Conservation (phyloP, 2,113 vertebrate species). For the Apteryx owenii region DNA sequence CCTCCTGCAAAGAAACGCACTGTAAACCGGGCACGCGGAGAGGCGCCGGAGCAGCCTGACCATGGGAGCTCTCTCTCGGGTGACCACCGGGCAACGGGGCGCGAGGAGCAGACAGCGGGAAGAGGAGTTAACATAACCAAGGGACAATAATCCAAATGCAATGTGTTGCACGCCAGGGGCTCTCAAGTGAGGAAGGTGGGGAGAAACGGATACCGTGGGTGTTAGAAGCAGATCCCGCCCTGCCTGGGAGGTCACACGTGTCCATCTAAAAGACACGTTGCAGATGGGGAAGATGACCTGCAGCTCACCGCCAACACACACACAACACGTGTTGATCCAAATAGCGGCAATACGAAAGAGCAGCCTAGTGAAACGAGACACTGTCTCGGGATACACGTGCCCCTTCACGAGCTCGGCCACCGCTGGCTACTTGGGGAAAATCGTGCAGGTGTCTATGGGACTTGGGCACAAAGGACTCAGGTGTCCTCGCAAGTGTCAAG, state of each 20-base stretch:
- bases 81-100: background rate
- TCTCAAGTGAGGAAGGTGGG: background rate
- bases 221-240: background rate
- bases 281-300: background rate
- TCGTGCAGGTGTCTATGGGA: background rate
- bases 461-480: fast-evolving
- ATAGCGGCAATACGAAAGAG: background rate
- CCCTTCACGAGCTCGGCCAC: background rate
- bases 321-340: fast-evolving
- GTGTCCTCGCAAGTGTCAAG: fast-evolving
- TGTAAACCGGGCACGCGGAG: background rate
- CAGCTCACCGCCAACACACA: fast-evolving
- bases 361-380: fast-evolving
- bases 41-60: background rate
- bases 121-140: fast-evolving
- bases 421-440: fast-evolving
- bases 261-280: background rate
- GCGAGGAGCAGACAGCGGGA: fast-evolving
- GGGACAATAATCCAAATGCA: fast-evolving
- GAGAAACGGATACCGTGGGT: fast-evolving
- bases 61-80: background rate
- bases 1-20: background rate
- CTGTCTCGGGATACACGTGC: fast-evolving
- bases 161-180: background rate
- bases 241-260: fast-evolving